Evolutionary conservation across 2,113 vertebrate species (phyloP), one percentile per base, ranked within the genome.

Genomic region (Carassius carassius): DNA sequence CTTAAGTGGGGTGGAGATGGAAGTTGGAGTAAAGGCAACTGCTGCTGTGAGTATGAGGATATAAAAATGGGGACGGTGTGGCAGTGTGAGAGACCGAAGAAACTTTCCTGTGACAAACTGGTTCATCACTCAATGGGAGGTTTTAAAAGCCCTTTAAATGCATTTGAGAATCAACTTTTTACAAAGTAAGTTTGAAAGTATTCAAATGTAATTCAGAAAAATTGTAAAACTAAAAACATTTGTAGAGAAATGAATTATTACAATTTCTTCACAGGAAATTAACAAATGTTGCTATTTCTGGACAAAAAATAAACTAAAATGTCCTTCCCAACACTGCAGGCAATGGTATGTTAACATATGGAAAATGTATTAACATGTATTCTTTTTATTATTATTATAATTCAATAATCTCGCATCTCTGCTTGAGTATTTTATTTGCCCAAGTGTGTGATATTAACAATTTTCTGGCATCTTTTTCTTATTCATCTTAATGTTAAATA

Each of bases 31-130:
- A 78, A 44, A 78, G 32, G 77, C 1, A 23, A 25, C 35, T 78
- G 77, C 56, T 78, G 77, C 35, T 78, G 77, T 62, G 77, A 78
- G 56, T 78, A 78, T 62, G 25, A 62, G 13, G 77, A 78, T 17
- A 2, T 60, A 3, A 78, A 78, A 62, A 78, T 21, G 23, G 5
- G 41, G 12, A 73, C 70, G 0, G 21, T 14, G 21, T 73, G 70
- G 70, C 41, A 73, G 37, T 73, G 70, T 73, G 70, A 73, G 70
- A 47, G 41, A 73, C 70, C 21, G 0, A 47, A 73, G 37, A 47
- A 41, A 60, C 76, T 60, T 78, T 60, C 54, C 13, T 78, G 54
- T 78, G 76, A 62, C 76, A 8, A 78, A 5, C 21, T 23, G 19
- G 19, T 35, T 78, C 5, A 23, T 78, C 35, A 78, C n/a, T 14